A percentile compares a stretch with the other conserved stretches of the same genome.
phyloP scores from a whole-genome alignment of 2,888 invertebrate genomes.

The Pseudococcus viburni region DNA sequence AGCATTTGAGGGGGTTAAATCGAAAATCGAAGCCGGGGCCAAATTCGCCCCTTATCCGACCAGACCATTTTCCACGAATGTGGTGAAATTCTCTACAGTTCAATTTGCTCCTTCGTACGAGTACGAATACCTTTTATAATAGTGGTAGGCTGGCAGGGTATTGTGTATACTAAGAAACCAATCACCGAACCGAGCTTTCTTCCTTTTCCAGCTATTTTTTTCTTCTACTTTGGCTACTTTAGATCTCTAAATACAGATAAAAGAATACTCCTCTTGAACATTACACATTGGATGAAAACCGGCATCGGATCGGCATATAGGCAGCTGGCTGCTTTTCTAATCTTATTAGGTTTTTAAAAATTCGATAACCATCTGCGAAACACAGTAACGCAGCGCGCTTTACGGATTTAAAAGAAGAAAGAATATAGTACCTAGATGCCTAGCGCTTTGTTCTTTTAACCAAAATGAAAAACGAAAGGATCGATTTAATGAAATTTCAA shows the following conservation, averaged over 20 bases:
- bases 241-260: constrained; percentile 47
- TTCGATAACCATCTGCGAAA: constrained; percentile 53
- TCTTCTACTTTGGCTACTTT: not conserved
- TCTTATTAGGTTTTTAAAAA: constrained; percentile 49
- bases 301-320: not conserved
- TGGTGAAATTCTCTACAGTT: not conserved
- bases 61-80: not conserved
- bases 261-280: constrained; percentile 5
- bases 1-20: too few species aligned
- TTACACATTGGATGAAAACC: constrained; percentile 26
- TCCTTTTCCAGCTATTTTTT: not conserved
- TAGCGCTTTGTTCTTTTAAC: constrained; percentile 39
- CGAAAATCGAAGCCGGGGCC: too few species aligned
- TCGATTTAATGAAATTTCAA: constrained; percentile 55
- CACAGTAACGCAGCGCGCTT: not conserved
- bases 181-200: not conserved
- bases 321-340: constrained; percentile 45
- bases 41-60: too few species aligned
- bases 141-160: not conserved
- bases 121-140: not conserved
- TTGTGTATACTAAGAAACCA: not conserved
- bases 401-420: constrained; percentile 26
- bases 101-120: not conserved
- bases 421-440: constrained; percentile 4
- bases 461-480: constrained; percentile 37